Conservation (phyloP, 2,888 invertebrate genomes). For the Parnassius mnemosyne region DNA sequence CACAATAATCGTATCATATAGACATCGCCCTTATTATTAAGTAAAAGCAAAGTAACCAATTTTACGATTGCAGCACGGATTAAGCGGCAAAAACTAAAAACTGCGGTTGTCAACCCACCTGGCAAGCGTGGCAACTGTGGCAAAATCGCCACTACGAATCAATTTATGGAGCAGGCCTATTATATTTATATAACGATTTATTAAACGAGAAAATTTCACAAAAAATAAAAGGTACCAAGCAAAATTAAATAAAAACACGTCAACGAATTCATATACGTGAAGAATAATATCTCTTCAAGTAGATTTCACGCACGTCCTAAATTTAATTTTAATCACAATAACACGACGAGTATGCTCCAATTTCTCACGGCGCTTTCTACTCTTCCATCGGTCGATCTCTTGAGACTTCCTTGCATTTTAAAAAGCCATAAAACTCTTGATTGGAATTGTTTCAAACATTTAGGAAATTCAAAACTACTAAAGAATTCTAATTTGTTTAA, state of each 20-base stretch:
- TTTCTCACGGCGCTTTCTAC: not conserved
- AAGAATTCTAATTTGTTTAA: constrained; percentile 10
- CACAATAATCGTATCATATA: too few relatives aligned
- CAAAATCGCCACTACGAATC: too few relatives aligned
- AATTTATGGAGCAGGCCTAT: too few relatives aligned
- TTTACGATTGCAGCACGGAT: too few relatives aligned
- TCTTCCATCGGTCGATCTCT: not conserved
- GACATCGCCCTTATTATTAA: too few relatives aligned
- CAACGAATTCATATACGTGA: not conserved
- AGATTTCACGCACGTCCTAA: constrained; percentile 8
- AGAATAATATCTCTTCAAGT: not conserved
- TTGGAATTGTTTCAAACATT: constrained; percentile 18
- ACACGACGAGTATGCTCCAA: constrained; percentile 1
- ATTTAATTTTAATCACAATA: constrained; percentile 14
- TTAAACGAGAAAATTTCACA: too few relatives aligned
- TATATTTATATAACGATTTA: too few relatives aligned
- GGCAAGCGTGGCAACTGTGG: too few relatives aligned
- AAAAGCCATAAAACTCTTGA: constrained; percentile 14
- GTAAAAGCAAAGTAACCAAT: too few relatives aligned
- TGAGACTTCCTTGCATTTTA: constrained; percentile 6
- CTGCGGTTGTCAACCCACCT: too few relatives aligned
- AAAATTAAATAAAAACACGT: not conserved
- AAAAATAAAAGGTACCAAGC: not conserved
- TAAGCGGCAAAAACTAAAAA: too few relatives aligned
- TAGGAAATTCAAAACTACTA: constrained; percentile 1